A percentile compares a stretch with the other conserved stretches of the same genome.
phyloP scores from a whole-genome alignment of 2,113 vertebrate genomes.

The Sceloporus tristichus region DNA sequence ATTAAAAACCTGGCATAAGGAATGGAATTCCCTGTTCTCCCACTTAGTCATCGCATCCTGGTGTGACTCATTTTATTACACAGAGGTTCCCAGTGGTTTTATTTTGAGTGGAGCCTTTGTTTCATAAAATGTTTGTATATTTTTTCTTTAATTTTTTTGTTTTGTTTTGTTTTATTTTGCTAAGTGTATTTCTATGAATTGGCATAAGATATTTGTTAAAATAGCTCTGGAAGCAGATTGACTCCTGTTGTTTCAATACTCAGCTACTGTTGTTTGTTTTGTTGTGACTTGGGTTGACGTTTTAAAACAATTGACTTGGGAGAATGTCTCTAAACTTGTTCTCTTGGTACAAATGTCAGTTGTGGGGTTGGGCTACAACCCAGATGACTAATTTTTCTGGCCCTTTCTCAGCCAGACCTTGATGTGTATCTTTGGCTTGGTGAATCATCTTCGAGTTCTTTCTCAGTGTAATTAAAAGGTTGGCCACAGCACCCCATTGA shows the following conservation, averaged over 20 bases:
- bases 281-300: constrained; percentile 26
- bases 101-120: constrained; percentile 80
- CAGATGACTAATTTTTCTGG: constrained; percentile 73
- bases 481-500: constrained; percentile 53
- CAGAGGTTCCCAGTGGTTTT: constrained; percentile 88
- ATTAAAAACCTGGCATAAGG: constrained; percentile 77
- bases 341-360: constrained; percentile 75
- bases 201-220: constrained; percentile 45
- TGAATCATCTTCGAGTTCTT: constrained; percentile 73
- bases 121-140: constrained; percentile 77
- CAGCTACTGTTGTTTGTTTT: constrained; percentile 53
- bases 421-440: constrained; percentile 72
- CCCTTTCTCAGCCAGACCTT: constrained; percentile 72
- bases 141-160: constrained; percentile 54
- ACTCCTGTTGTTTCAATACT: constrained; percentile 47
- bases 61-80: constrained; percentile 85
- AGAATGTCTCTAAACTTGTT: constrained; percentile 54
- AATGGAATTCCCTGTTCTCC: constrained; percentile 89
- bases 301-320: constrained; percentile 52
- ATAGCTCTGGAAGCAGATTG: constrained; percentile 29
- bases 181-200: constrained; percentile 62
- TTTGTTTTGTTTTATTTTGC: constrained; percentile 43
- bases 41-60: constrained; percentile 91
- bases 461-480: constrained; percentile 47
- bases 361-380: constrained; percentile 68